These are phyloP conservation scores for Melanogrammus aeglefinus DNA, from an alignment of 2,797 vertebrate genomes.

Conservation along the genomic window DNA sequence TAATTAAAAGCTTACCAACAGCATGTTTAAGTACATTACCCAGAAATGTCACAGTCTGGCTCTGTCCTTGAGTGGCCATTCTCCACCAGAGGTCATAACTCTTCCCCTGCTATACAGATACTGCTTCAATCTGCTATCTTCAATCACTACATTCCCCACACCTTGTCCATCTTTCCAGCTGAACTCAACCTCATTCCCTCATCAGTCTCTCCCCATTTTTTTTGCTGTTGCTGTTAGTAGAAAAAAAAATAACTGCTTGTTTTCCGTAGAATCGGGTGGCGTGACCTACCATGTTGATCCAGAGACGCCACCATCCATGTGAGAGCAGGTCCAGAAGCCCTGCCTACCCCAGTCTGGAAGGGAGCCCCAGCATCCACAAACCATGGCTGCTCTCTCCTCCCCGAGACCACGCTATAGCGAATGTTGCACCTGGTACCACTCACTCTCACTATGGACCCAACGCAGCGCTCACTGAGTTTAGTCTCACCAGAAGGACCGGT, in stretches of 20 bases:
- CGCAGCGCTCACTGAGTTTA: background rate
- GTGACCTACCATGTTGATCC: constrained; percentile 40
- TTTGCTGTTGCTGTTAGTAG: background rate
- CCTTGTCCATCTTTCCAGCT: no score
- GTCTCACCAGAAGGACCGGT: no score
- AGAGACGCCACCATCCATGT: constrained; percentile 36
- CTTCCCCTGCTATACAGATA: no score
- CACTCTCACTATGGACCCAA: constrained; percentile 12
- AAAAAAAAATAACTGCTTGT: background rate
- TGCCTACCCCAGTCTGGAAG: constrained; percentile 19
- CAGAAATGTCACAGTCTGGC: no score
- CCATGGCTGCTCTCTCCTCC: constrained; percentile 32
- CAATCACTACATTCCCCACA: no score
- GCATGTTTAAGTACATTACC: no score
- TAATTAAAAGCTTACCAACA: no score
- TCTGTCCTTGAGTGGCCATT: no score
- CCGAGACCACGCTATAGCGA: constrained; percentile 36
- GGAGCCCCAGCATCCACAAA: constrained; percentile 40
- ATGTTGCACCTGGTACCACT: constrained; percentile 37
- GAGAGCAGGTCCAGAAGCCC: constrained; percentile 32
- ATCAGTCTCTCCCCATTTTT: no score
- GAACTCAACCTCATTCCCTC: no score
- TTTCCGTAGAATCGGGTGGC: background rate
- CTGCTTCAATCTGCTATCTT: no score
- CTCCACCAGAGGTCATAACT: no score